Percentiles rank a stretch among this genome's conserved stretches.
Evolutionary conservation across 1,140 invertebrate genomes (phyloP).

Genomic region (Bombus terrestris): DNA sequence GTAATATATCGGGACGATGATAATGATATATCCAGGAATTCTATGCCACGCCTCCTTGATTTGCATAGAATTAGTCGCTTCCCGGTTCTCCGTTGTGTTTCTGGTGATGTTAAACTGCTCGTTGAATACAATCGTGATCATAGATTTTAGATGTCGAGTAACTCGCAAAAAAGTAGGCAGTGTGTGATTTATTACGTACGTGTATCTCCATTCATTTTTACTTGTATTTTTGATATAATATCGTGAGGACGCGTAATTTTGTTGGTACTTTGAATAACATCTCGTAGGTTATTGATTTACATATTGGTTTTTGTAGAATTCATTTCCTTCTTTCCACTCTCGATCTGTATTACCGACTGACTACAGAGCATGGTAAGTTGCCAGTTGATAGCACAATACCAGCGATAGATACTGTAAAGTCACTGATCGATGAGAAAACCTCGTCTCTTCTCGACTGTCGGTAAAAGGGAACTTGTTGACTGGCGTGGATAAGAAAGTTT

Average conservation of each 20-base stretch:
- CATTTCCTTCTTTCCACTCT: background rate
- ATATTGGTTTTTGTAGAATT: background rate
- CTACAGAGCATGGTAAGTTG: background rate
- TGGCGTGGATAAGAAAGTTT: too few relatives aligned
- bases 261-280: background rate
- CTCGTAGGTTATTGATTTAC: background rate
- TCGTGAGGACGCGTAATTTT: background rate
- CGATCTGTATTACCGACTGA: background rate
- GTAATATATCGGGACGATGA: slow-evolving; percentile 39
- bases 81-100: slow-evolving; percentile 14
- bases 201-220: background rate
- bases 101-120: background rate
- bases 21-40: slow-evolving; percentile 48
- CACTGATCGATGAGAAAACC: background rate
- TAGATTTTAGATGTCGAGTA: background rate
- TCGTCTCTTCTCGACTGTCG: background rate
- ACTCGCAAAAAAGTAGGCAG: background rate
- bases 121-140: slow-evolving; percentile 13
- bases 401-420: background rate
- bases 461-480: background rate
- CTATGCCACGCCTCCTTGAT: slow-evolving; percentile 29
- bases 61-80: slow-evolving; percentile 57
- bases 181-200: background rate
- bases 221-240: background rate
- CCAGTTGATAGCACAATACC: background rate